These are phyloP conservation scores for Nothocercus nigrocapillus DNA, from an alignment of 2,113 vertebrate genomes.

Conservation along the genomic window DNA sequence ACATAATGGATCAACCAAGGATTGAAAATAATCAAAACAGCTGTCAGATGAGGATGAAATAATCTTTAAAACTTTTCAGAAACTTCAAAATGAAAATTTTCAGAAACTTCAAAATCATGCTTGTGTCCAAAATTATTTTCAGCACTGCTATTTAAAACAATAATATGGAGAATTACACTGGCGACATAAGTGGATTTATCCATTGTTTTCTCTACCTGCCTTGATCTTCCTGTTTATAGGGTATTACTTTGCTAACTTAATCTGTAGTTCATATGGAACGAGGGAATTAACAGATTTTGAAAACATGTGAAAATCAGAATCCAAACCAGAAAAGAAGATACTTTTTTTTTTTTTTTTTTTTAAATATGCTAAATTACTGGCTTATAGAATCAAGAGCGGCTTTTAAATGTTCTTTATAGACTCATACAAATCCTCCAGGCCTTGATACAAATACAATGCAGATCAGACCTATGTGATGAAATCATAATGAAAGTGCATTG, in stretches of 20 bases:
- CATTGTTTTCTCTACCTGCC: accelerated
- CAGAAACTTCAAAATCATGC: background rate
- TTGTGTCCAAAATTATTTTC: background rate
- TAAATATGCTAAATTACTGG: background rate
- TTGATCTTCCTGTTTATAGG: background rate
- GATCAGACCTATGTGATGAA: background rate
- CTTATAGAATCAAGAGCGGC: background rate
- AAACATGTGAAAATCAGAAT: background rate
- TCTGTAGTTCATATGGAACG: background rate
- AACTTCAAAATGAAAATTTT: background rate
- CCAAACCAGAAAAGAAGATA: background rate
- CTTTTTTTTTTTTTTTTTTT: background rate
- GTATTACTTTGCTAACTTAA: background rate
- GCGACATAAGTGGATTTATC: background rate
- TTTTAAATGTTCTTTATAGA: background rate
- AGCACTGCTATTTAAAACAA: background rate
- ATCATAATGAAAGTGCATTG: background rate
- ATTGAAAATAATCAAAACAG: background rate
- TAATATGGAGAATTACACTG: background rate
- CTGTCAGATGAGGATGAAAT: background rate
- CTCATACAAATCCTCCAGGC: background rate
- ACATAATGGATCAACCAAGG: background rate
- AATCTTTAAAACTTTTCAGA: background rate
- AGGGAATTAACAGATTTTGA: background rate
- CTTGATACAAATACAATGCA: background rate